Percentiles rank a stretch among this genome's conserved stretches.
Evolutionary conservation across 53 echinoderm and acorn worm genomes (phyloP).

Genomic region (Actinopyga echinites): DNA sequence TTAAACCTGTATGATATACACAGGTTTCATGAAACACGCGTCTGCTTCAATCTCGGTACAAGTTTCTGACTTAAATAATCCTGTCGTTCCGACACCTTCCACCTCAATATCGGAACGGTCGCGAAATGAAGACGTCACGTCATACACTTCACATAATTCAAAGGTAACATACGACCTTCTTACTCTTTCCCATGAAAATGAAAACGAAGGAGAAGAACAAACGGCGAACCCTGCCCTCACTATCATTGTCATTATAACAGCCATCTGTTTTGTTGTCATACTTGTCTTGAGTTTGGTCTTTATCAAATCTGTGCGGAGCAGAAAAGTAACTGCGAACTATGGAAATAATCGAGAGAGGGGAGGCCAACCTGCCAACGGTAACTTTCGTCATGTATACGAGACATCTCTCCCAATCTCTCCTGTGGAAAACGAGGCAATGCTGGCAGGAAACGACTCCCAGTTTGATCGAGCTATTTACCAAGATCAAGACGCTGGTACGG

Average conservation of each 20-base stretch:
- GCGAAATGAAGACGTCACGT: too few species aligned
- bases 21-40: slow-evolving; percentile 26
- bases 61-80: not conserved
- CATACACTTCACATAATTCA: too few species aligned
- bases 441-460: not conserved
- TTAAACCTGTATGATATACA: too few species aligned
- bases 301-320: not conserved
- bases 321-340: not conserved
- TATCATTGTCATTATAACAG: not conserved
- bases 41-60: slow-evolving; percentile 18
- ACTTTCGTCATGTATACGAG: not conserved
- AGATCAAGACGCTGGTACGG: not conserved
- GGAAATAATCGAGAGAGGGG: not conserved
- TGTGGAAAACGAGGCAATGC: not conserved
- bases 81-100: not conserved
- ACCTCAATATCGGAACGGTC: too few species aligned
- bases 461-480: not conserved
- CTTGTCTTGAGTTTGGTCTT: not conserved
- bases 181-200: not conserved
- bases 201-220: not conserved
- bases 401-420: not conserved
- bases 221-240: not conserved
- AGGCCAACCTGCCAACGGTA: not conserved
- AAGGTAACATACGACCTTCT: not conserved
- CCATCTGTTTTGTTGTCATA: not conserved